Percentiles rank a stretch among this genome's conserved stretches.
phyloP scores from a whole-genome alignment of 2,888 invertebrate genomes.

The Ditula angustiorana region DNA sequence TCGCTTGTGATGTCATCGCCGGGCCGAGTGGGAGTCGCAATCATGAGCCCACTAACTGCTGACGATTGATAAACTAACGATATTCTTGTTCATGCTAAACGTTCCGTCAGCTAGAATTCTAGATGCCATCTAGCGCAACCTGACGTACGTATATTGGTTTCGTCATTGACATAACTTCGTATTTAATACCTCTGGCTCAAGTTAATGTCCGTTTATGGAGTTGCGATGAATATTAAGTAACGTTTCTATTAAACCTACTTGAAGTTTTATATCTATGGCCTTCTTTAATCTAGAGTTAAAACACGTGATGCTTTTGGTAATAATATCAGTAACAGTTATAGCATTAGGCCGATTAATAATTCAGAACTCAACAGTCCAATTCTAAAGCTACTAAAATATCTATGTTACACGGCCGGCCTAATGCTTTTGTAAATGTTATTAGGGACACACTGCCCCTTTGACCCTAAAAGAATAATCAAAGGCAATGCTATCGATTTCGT shows the following conservation, averaged over 20 bases:
- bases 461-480: conserved; percentile 14
- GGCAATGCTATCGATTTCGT: conserved; percentile 16
- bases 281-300: not conserved
- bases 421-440: conserved; percentile 30
- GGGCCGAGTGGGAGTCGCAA: conserved; percentile 53
- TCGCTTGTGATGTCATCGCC: conserved; percentile 68
- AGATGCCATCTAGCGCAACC: conserved; percentile 16
- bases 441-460: conserved; percentile 12
- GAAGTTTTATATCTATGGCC: too few species aligned
- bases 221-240: not conserved
- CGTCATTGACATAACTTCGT: conserved; percentile 22
- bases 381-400: conserved; percentile 7
- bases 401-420: conserved; percentile 17
- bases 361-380: not conserved
- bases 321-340: not conserved
- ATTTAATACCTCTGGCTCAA: not conserved
- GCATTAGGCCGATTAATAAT: not conserved
- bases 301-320: not conserved
- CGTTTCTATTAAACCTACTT: too few species aligned
- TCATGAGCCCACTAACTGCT: conserved; percentile 39
- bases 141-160: conserved; percentile 12
- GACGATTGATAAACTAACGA: conserved; percentile 14
- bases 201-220: not conserved
- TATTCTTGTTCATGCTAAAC: conserved; percentile 22
- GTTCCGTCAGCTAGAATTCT: conserved; percentile 26